A percentile compares a stretch with the other conserved stretches of the same genome.
Evolutionary conservation across 1,140 invertebrate species (phyloP).

Genomic region (Hypsibius dujardini): DNA sequence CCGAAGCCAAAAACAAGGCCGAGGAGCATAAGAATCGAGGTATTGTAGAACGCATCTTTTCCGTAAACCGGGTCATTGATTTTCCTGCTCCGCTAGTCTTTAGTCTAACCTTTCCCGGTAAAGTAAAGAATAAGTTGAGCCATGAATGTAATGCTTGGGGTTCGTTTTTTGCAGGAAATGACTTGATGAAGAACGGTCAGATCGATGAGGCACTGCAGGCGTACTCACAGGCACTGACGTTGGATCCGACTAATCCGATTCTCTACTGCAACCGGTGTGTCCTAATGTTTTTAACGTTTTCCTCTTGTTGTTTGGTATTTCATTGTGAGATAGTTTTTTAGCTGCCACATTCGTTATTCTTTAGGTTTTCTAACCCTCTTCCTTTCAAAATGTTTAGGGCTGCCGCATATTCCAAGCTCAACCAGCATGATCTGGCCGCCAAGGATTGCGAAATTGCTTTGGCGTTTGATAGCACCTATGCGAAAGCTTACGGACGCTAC

Average conservation of each 20-base stretch:
- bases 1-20: background rate
- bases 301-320: background rate
- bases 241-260: conserved; percentile 70
- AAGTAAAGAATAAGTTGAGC: too few relatives aligned
- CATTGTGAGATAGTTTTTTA: background rate
- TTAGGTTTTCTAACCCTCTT: conserved; percentile 17
- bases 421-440: conserved; percentile 58
- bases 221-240: conserved; percentile 45
- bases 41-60: background rate
- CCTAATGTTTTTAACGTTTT: conserved; percentile 19
- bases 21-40: conserved; percentile 10
- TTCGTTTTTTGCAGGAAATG: background rate
- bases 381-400: conserved; percentile 40
- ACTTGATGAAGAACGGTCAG: conserved; percentile 15
- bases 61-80: too few relatives aligned
- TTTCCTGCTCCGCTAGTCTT: too few relatives aligned
- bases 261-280: conserved; percentile 63
- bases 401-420: conserved; percentile 68
- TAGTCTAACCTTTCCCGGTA: too few relatives aligned
- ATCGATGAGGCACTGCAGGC: background rate
- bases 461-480: conserved; percentile 67
- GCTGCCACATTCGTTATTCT: background rate
- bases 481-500: conserved; percentile 81
- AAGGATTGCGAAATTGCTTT: conserved; percentile 73
- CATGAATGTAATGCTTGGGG: too few relatives aligned